A percentile compares a stretch with the other conserved stretches of the same genome.
Evolutionary conservation across 1,140 invertebrate species (phyloP).

Genomic region (Orussus abietinus): DNA sequence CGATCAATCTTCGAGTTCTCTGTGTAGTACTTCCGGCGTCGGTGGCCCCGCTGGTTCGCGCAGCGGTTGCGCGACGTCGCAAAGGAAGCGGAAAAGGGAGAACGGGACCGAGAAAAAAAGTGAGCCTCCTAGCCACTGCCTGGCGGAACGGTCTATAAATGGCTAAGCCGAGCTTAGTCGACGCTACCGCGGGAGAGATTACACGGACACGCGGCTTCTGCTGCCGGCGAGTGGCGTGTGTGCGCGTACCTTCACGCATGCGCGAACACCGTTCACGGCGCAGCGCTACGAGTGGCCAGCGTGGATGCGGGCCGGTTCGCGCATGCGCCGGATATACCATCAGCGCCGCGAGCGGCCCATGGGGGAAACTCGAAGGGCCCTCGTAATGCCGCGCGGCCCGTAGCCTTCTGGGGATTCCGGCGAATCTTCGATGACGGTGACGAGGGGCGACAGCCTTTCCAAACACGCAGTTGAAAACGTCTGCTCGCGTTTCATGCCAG

Average conservation of each 20-base stretch:
- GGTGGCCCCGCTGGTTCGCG: no score
- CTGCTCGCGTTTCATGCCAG: slow-evolving; percentile 48
- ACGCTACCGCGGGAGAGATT: slow-evolving; percentile 36
- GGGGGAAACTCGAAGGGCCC: slow-evolving; percentile 22
- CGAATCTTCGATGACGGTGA: slow-evolving; percentile 39
- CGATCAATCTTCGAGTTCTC: no score
- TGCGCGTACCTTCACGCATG: slow-evolving; percentile 8
- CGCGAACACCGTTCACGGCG: no score
- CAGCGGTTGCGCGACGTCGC: no score
- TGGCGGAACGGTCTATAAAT: slow-evolving; percentile 30
- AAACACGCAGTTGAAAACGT: slow-evolving; percentile 50
- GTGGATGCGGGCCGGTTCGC: slow-evolving; percentile 13
- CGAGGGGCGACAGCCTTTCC: slow-evolving; percentile 48
- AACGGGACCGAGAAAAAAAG: no score
- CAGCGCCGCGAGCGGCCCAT: slow-evolving; percentile 17
- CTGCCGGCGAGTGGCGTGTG: slow-evolving; percentile 7
- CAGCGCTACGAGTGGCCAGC: slow-evolving; percentile 22
- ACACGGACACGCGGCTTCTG: slow-evolving; percentile 15
- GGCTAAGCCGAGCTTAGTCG: slow-evolving; percentile 27
- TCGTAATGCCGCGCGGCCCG: slow-evolving; percentile 13
- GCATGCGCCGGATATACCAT: slow-evolving; percentile 1
- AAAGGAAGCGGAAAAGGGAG: no score
- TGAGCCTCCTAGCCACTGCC: no score
- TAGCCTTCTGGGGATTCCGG: slow-evolving; percentile 24
- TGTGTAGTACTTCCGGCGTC: no score